Percentiles rank a stretch among this genome's conserved stretches.
Conservation (phyloP, 2,888 invertebrate genomes). For the Melanostoma scalare region DNA sequence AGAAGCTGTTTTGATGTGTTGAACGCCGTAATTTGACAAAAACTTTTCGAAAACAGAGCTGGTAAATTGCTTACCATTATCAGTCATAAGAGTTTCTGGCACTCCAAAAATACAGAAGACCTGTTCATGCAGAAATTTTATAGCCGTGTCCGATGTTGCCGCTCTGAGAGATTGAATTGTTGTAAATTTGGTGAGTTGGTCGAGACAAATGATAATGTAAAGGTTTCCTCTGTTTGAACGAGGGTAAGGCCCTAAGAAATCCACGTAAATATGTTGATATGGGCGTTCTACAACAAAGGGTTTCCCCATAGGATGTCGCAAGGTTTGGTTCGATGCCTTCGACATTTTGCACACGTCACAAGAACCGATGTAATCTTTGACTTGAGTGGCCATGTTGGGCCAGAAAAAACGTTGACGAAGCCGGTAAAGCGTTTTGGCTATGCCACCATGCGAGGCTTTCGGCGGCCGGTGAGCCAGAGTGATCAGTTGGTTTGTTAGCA, state of each 20-base stretch:
- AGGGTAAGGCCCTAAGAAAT: constrained; percentile 7
- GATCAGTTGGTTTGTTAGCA: constrained; percentile 3
- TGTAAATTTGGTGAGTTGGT: constrained; percentile 24
- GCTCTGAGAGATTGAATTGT: background rate
- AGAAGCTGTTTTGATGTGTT: background rate
- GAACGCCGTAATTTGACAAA: background rate
- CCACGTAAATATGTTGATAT: background rate
- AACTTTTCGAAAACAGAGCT: constrained; percentile 10
- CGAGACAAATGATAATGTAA: constrained; percentile 8
- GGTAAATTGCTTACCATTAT: constrained; percentile 37
- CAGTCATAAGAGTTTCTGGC: constrained; percentile 26
- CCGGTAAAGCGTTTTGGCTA: background rate
- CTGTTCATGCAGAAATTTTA: background rate
- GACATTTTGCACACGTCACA: constrained; percentile 16
- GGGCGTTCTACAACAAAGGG: constrained; percentile 16
- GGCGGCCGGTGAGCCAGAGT: constrained; percentile 13
- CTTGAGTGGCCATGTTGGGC: constrained; percentile 24
- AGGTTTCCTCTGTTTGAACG: constrained; percentile 7
- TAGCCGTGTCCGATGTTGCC: background rate
- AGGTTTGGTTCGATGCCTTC: background rate
- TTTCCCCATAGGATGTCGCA: constrained; percentile 7
- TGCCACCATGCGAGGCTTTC: constrained; percentile 10
- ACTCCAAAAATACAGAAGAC: constrained; percentile 18
- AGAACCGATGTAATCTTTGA: background rate
- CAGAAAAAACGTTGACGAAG: constrained; percentile 14